A percentile compares a stretch with the other conserved stretches of the same genome.
Evolutionary conservation across 64 coral and sea anemone species (phyloP).

Genomic region (Dendrophyllia cribrosa): DNA sequence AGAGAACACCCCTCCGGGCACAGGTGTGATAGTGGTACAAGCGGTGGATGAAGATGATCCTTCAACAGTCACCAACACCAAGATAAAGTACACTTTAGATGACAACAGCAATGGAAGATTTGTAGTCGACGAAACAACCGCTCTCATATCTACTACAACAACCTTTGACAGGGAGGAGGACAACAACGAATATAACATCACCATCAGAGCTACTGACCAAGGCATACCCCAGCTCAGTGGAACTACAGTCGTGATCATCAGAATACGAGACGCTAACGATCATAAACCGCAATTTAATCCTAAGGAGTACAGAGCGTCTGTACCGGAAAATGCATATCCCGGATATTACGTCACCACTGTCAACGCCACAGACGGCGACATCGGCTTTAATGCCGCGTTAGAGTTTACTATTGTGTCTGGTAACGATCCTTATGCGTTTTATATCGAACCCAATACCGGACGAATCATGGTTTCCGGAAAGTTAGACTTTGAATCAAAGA

Average conservation of each 20-base stretch:
- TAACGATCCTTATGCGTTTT: slow-evolving; percentile 79
- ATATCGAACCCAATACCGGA: slow-evolving; percentile 66
- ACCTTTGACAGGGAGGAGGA: slow-evolving; percentile 68
- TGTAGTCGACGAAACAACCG: slow-evolving; percentile 63
- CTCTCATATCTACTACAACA: slow-evolving; percentile 31
- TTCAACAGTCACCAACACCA: slow-evolving; percentile 39
- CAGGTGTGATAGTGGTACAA: slow-evolving; percentile 70
- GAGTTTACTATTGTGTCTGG: slow-evolving; percentile 75
- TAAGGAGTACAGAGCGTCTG: slow-evolving; percentile 24
- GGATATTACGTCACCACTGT: slow-evolving; percentile 66
- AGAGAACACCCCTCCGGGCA: slow-evolving; percentile 70
- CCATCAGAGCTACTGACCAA: slow-evolving; percentile 78
- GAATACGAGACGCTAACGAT: slow-evolving; percentile 77
- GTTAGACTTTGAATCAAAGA: slow-evolving; percentile 73
- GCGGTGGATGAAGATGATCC: slow-evolving; percentile 82
- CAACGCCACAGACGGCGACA: slow-evolving; percentile 68
- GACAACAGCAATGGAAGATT: slow-evolving; percentile 71
- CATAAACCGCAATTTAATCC: slow-evolving; percentile 58
- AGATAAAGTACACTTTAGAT: slow-evolving; percentile 66
- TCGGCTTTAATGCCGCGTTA: slow-evolving; percentile 6
- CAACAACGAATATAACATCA: slow-evolving; percentile 43
- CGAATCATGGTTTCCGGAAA: slow-evolving; percentile 74
- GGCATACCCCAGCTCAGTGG: slow-evolving; percentile 39
- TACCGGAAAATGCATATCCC: slow-evolving; percentile 73
- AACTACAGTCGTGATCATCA: slow-evolving; percentile 49